Evolutionary conservation across 2,888 invertebrate genomes (phyloP).

Genomic region (Girardia tigrina): DNA sequence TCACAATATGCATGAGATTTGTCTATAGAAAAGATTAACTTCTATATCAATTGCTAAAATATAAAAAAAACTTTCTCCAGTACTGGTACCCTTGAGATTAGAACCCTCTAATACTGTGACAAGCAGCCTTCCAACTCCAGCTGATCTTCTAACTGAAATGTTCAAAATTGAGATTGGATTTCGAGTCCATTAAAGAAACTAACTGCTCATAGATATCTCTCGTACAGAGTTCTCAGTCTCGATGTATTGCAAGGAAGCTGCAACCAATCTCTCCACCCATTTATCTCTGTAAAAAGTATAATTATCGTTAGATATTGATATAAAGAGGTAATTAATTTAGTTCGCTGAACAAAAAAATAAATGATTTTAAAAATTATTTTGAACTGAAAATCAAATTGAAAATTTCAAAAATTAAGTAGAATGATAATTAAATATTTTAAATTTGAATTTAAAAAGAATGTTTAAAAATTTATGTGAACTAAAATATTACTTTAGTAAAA

Average conservation of each 20-base stretch:
- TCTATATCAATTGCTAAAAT: background rate
- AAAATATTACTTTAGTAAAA: too few species aligned
- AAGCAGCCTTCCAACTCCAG: constrained; percentile 56
- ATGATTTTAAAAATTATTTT: background rate
- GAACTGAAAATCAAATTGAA: background rate
- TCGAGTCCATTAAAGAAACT: background rate
- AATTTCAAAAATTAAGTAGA: background rate
- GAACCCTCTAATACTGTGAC: constrained; percentile 52
- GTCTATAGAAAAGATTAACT: background rate
- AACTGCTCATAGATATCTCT: constrained; percentile 41
- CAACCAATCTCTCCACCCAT: constrained; percentile 58
- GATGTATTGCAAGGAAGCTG: constrained; percentile 55
- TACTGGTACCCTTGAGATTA: constrained; percentile 43
- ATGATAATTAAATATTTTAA: too few species aligned
- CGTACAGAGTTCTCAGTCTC: constrained; percentile 54
- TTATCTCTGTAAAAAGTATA: constrained; percentile 44
- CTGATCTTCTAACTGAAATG: constrained; percentile 42
- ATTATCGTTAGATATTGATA: too few species aligned
- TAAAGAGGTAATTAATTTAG: too few species aligned
- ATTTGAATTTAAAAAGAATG: too few species aligned
- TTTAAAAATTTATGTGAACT: too few species aligned
- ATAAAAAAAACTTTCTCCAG: background rate
- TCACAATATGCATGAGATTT: constrained; percentile 63
- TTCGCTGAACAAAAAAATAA: background rate
- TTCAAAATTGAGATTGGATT: background rate